Percentiles rank a stretch among this genome's conserved stretches.
Evolutionary conservation across 1,140 invertebrate species (phyloP).

Genomic region (Lasaia peninsularis): DNA sequence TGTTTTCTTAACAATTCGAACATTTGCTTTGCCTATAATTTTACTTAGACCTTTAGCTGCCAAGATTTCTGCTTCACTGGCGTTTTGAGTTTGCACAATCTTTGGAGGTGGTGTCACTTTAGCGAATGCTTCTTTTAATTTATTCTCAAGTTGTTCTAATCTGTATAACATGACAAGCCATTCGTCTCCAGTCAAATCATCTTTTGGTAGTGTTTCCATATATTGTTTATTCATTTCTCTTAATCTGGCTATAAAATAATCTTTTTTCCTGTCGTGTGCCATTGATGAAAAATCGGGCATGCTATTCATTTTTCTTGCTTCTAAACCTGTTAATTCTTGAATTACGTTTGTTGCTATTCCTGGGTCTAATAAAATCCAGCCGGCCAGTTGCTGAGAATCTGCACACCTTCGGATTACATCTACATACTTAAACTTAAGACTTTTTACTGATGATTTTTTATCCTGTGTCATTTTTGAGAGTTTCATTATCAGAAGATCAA

Average conservation of each 20-base stretch:
- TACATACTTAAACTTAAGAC: conserved; percentile 59
- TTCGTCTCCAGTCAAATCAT: conserved; percentile 55
- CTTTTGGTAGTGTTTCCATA: conserved; percentile 59
- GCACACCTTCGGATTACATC: conserved; percentile 51
- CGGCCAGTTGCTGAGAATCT: conserved; percentile 50
- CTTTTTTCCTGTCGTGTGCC: conserved; percentile 43
- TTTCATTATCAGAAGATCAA: conserved; percentile 63
- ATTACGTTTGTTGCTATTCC: conserved; percentile 55
- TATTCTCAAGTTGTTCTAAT: conserved; percentile 59
- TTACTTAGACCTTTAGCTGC: conserved; percentile 69
- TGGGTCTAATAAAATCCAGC: conserved; percentile 55
- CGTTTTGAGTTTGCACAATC: conserved; percentile 38
- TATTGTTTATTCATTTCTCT: conserved; percentile 60
- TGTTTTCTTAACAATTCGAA: conserved; percentile 43
- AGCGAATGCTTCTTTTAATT: conserved; percentile 47
- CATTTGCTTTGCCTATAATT: conserved; percentile 61
- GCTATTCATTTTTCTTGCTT: conserved; percentile 43
- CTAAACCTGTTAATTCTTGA: conserved; percentile 50
- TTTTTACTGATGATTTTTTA: conserved; percentile 50
- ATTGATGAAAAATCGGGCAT: conserved; percentile 45
- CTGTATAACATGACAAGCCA: conserved; percentile 68
- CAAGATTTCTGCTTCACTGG: conserved; percentile 67
- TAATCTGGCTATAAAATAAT: conserved; percentile 56
- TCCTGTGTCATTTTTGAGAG: conserved; percentile 52
- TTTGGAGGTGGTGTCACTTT: conserved; percentile 40